Percentiles rank a stretch among this genome's conserved stretches.
Evolutionary conservation across 2,888 invertebrate species (phyloP).

Genomic region (Scaptomyza tumidula): DNA sequence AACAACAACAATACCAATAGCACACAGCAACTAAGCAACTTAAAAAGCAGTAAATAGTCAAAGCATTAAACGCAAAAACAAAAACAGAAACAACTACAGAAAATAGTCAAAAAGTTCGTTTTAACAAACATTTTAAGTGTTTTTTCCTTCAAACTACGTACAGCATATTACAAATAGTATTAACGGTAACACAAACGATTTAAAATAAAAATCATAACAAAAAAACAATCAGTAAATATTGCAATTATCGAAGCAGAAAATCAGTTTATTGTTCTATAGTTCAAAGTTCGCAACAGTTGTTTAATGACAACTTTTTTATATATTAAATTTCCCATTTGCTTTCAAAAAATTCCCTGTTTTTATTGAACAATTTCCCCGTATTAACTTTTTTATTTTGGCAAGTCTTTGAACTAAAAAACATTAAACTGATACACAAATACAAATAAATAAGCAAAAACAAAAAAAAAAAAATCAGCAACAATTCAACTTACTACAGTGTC

Average conservation of each 20-base stretch:
- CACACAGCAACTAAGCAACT: constrained; percentile 53
- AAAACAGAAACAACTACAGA: constrained; percentile 20
- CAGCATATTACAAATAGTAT: constrained; percentile 75
- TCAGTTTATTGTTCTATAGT: constrained; percentile 37
- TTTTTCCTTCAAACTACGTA: constrained; percentile 80
- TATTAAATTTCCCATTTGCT: constrained; percentile 1
- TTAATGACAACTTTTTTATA: not conserved
- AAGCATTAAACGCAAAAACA: constrained; percentile 54
- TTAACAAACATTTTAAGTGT: constrained; percentile 79
- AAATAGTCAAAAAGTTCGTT: constrained; percentile 61
- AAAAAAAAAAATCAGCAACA: constrained; percentile 51
- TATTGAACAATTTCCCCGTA: not conserved
- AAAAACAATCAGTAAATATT: constrained; percentile 51
- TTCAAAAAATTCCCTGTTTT: not conserved
- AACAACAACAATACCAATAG: constrained; percentile 54
- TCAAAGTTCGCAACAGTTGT: constrained; percentile 15
- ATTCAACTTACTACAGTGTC: constrained; percentile 75
- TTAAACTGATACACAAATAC: constrained; percentile 20
- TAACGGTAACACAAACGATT: constrained; percentile 63
- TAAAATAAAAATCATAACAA: constrained; percentile 39
- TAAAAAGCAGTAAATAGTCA: constrained; percentile 55
- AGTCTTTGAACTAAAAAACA: constrained; percentile 40
- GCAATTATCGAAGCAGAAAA: constrained; percentile 50
- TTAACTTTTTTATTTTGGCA: not conserved
- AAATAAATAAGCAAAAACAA: constrained; percentile 22